These are phyloP conservation scores for Tiliacea aurago DNA, from an alignment of 2,888 invertebrate genomes.

Conservation along the genomic window DNA sequence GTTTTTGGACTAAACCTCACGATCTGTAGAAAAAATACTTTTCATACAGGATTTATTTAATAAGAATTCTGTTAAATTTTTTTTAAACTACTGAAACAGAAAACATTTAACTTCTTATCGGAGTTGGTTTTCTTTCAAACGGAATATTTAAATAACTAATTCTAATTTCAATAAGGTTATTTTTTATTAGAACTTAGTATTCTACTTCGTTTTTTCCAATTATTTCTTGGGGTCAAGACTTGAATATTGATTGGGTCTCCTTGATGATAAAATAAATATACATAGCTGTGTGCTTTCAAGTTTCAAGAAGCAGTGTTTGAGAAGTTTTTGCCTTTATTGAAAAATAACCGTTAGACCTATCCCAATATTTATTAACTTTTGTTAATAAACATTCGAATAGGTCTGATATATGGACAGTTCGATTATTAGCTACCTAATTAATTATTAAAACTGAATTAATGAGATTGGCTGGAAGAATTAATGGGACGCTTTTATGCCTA, in stretches of 20 bases:
- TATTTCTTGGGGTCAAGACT: constrained; percentile 32
- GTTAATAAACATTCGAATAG: not conserved
- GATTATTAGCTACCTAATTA: too few species aligned
- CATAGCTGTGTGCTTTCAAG: not conserved
- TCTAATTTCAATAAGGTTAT: constrained; percentile 29
- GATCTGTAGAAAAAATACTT: not conserved
- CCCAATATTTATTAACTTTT: too few species aligned
- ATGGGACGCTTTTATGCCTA: not conserved
- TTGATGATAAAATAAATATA: constrained; percentile 15
- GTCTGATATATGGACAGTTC: not conserved
- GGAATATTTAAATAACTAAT: constrained; percentile 21
- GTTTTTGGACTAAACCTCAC: not conserved
- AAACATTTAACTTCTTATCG: constrained; percentile 20
- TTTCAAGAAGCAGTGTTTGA: not conserved
- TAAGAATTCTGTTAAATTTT: too few species aligned
- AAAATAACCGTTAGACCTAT: too few species aligned
- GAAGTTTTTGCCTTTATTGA: not conserved
- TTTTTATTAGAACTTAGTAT: constrained; percentile 32
- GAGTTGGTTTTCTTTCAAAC: not conserved
- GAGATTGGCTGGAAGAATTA: not conserved
- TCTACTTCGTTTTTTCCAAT: constrained; percentile 31
- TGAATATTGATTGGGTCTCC: constrained; percentile 32
- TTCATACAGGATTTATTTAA: not conserved
- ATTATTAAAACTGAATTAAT: not conserved
- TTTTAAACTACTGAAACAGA: constrained; percentile 19